These are phyloP conservation scores for Zophobas atratus DNA, from an alignment of 1,140 invertebrate species.

Conservation along the genomic window DNA sequence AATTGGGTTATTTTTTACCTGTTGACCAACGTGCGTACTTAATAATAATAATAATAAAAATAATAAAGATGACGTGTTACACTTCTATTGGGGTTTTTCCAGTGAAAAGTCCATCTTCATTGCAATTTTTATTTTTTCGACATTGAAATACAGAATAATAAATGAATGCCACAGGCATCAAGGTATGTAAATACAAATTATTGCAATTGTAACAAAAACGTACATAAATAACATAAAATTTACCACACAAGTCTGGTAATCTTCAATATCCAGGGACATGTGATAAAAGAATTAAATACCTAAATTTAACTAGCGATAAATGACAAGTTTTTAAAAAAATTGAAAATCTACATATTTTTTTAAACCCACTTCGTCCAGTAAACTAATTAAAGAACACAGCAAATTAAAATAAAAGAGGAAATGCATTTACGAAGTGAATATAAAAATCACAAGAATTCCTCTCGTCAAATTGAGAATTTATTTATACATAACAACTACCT, in stretches of 20 bases:
- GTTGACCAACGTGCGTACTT: no score
- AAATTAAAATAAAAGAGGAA: conserved; percentile 44
- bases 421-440: conserved; percentile 47
- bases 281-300: conserved; percentile 40
- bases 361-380: conserved; percentile 51
- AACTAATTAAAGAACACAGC: conserved; percentile 46
- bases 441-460: conserved; percentile 47
- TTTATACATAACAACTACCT: conserved; percentile 45
- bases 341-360: conserved; percentile 33
- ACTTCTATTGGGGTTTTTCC: not conserved
- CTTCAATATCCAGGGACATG: conserved; percentile 1
- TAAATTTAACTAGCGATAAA: conserved; percentile 32
- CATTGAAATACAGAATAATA: conserved; percentile 35
- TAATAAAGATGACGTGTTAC: no score
- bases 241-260: conserved; percentile 16
- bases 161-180: conserved; percentile 47
- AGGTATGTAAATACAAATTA: conserved; percentile 49
- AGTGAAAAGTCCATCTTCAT: conserved; percentile 4
- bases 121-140: conserved; percentile 29
- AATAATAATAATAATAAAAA: no score
- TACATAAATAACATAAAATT: conserved; percentile 46
- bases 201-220: conserved; percentile 53
- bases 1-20: no score
- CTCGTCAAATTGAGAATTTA: conserved; percentile 40
- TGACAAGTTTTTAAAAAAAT: conserved; percentile 18